These are phyloP conservation scores for Melikaiella ostensackeni DNA, from an alignment of 2,888 invertebrate species.

Conservation along the genomic window DNA sequence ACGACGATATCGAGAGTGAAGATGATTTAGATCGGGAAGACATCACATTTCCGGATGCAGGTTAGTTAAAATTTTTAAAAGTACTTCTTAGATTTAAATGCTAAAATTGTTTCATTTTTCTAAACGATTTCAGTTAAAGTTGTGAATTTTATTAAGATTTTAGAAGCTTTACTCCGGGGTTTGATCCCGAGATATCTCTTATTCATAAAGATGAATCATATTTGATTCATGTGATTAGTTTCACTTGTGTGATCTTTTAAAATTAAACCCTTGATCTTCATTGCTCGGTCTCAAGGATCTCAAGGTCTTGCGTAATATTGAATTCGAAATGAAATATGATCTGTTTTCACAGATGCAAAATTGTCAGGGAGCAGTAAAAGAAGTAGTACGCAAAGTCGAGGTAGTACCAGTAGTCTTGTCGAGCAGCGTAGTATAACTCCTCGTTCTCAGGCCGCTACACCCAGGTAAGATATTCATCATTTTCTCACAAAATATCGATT, in stretches of 20 bases:
- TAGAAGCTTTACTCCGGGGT: not conserved
- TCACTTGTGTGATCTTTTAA: not conserved
- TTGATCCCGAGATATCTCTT: not conserved
- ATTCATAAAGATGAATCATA: not conserved
- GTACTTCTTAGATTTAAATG: not conserved
- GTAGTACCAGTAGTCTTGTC: conserved; percentile 92
- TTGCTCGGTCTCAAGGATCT: not conserved
- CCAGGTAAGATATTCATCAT: conserved; percentile 79
- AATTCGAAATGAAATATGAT: not conserved
- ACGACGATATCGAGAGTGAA: conserved; percentile 92
- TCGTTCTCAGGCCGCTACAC: conserved; percentile 94
- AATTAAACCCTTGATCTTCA: not conserved
- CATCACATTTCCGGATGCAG: conserved; percentile 89
- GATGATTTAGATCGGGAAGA: conserved; percentile 93
- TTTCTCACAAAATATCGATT: not conserved
- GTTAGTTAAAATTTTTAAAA: conserved; percentile 68
- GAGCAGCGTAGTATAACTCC: conserved; percentile 91
- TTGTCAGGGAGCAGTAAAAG: conserved; percentile 90
- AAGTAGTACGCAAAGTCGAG: conserved; percentile 94
- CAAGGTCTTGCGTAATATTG: not conserved
- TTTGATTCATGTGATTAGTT: not conserved
- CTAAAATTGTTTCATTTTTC: no score
- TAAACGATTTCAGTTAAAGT: no score
- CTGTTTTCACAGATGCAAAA: conserved; percentile 80
- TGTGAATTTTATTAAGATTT: no score